phyloP scores from a whole-genome alignment of 2,797 vertebrate genomes.

The Pangasius mekongensis region DNA sequence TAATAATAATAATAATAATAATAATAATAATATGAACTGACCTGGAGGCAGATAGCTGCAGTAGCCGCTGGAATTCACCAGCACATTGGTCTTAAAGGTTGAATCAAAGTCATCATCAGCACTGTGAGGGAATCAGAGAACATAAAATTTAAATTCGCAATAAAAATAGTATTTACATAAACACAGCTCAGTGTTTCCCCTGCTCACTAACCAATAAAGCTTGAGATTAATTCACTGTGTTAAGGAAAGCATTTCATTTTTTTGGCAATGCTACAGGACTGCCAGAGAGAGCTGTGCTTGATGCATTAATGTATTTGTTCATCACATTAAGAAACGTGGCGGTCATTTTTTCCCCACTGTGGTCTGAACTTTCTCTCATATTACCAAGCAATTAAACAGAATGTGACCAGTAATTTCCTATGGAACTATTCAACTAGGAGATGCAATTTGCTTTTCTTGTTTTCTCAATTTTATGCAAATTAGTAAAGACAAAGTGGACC shows the following conservation, averaged over 20 bases:
- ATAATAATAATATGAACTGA: conserved; percentile 50
- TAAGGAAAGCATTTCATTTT: not conserved
- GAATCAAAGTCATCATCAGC: conserved; percentile 85
- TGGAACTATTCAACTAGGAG: not conserved
- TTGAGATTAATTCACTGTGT: not conserved
- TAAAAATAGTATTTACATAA: not conserved
- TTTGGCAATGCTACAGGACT: not conserved
- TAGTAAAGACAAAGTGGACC: not conserved
- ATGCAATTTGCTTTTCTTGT: not conserved
- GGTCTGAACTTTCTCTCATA: not conserved
- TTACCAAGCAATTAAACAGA: not conserved
- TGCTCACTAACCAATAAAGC: conserved; percentile 1
- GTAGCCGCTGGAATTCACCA: conserved; percentile 82
- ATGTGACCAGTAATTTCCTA: not conserved
- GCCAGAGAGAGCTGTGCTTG: not conserved
- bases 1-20: not conserved
- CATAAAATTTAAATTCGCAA: conserved; percentile 1
- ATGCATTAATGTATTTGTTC: not conserved
- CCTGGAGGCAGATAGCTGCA: conserved; percentile 81
- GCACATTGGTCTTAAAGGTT: conserved; percentile 81
- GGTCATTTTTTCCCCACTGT: not conserved
- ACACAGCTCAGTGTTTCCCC: not conserved
- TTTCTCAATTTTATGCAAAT: not conserved
- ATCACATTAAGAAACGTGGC: not conserved
- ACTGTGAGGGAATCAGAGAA: conserved; percentile 69